Evolutionary conservation across 2,888 invertebrate species (phyloP).

Genomic region (Nematopogon swammerdamellus): DNA sequence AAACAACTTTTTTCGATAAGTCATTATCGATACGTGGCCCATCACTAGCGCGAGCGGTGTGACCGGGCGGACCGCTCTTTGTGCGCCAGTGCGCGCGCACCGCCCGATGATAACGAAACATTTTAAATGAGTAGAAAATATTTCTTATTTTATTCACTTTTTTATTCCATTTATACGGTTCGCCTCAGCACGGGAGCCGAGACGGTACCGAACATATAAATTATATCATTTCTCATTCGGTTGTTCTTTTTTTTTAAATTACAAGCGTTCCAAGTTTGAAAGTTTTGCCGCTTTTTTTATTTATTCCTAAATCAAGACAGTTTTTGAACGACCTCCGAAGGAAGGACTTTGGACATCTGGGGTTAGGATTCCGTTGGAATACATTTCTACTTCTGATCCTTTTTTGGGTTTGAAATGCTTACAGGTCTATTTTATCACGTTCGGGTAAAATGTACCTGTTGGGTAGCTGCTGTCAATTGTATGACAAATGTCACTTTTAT

Average conservation of each 20-base stretch:
- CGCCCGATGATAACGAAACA: constrained; percentile 56
- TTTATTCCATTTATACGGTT: constrained; percentile 35
- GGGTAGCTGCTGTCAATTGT: too few species aligned
- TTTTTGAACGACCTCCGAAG: too few species aligned
- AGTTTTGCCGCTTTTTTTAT: constrained; percentile 51
- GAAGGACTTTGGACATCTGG: too few species aligned
- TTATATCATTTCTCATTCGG: constrained; percentile 55
- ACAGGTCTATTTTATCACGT: too few species aligned
- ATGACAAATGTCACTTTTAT: too few species aligned
- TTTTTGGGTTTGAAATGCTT: too few species aligned
- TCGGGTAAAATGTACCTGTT: too few species aligned
- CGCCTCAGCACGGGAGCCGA: constrained; percentile 55
- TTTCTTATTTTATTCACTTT: constrained; percentile 50
- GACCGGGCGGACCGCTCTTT: constrained; percentile 34
- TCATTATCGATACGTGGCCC: too few species aligned
- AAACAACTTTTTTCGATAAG: too few species aligned
- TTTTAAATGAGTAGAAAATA: constrained; percentile 53
- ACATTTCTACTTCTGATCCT: too few species aligned
- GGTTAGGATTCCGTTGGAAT: too few species aligned
- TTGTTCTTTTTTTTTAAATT: constrained; percentile 9
- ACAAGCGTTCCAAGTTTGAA: constrained; percentile 49
- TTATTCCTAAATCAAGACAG: constrained; percentile 23
- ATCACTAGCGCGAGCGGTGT: too few species aligned
- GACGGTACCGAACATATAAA: constrained; percentile 43
- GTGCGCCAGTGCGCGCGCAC: constrained; percentile 30